Evolutionary conservation across 2,888 invertebrate genomes (phyloP), one percentile per base, ranked within the genome.

Genomic region (Gymnoscelis rufifasciata): DNA sequence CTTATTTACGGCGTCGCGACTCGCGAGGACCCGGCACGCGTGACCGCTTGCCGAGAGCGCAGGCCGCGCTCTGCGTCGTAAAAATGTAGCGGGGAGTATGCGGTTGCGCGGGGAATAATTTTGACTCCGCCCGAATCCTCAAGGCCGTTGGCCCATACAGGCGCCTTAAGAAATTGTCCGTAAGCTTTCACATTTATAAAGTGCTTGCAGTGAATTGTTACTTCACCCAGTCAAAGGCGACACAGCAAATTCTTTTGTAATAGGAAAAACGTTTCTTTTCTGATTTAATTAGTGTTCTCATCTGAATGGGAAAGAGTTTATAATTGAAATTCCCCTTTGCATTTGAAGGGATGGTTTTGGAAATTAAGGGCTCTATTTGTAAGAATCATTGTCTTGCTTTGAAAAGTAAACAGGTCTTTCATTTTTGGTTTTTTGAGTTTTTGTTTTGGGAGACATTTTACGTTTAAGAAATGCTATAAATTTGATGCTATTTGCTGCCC

Each of bases 231-330:
- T 10, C 7, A 15, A 33, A 33, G n/a, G 31, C 10, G 6, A 15
- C 14, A 33, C n/a, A 14, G 6, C 13, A 15, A 10, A n/a, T n/a
- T 33, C 15, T 8, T 31, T 33, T 14, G 31, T 14, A 33, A 33
- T 33, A 14, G 14, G 31, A 14, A 14, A 13, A 33, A 33, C 14
- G 30, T 8, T 15, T 13, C 5, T 8, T 14, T n/a, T 15, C 6
- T n/a, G n/a, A 14, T 33, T 33, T 33, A 33, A 33, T 33, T 33
- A 33, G 15, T 33, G 31, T 15, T 33, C 31, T 33, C 14, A 14
- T 33, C 0, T n/a, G n/a, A 33, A 33, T 15, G 15, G 15, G 2
- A 33, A 33, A 33, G 31, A 33, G 31, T 33, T 33, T 14, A 33
- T 33, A 33, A 33, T 33, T 33, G 31, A 33, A 33, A 14, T 14